Percentiles rank a stretch among this genome's conserved stretches.
These are phyloP conservation scores for Sphaeridia pumilis DNA, from an alignment of 2,888 invertebrate genomes.

Conservation along the genomic window DNA sequence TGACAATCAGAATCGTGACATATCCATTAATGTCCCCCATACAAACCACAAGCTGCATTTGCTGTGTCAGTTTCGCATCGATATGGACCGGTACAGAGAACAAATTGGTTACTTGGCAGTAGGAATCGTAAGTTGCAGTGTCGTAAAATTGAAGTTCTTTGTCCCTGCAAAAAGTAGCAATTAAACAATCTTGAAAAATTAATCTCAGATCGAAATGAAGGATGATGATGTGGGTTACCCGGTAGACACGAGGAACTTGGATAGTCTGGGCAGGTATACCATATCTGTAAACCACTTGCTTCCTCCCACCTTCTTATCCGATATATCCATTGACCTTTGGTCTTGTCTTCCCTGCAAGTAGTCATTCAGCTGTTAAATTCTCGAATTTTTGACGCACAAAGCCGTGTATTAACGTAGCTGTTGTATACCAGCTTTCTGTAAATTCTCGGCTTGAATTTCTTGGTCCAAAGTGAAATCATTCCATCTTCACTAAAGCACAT, in stretches of 20 bases:
- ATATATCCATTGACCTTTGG: constrained; percentile 9
- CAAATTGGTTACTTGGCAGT: constrained; percentile 17
- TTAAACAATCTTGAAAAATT: background rate
- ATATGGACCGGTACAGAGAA: constrained; percentile 17
- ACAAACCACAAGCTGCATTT: constrained; percentile 11
- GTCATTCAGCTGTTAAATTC: too few species aligned
- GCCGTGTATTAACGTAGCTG: too few species aligned
- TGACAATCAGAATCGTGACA: constrained; percentile 13
- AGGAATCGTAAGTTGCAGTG: constrained; percentile 19
- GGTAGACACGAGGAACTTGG: constrained; percentile 16
- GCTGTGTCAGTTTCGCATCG: constrained; percentile 15
- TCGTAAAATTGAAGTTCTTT: constrained; percentile 22
- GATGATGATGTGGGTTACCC: constrained; percentile 10
- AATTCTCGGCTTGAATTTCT: constrained; percentile 16
- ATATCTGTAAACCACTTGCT: constrained; percentile 19
- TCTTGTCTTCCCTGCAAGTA: too few species aligned
- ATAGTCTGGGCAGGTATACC: constrained; percentile 11
- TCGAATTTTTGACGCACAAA: too few species aligned
- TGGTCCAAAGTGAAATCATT: constrained; percentile 18
- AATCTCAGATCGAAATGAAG: background rate
- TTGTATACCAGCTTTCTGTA: constrained; percentile 17
- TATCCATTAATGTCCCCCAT: constrained; percentile 21
- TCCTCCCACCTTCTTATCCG: constrained; percentile 16
- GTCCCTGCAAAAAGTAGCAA: constrained; percentile 10
- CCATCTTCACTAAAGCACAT: constrained; percentile 21